Conservation (phyloP, 2,113 vertebrate species). For the Chaetops frenatus region DNA sequence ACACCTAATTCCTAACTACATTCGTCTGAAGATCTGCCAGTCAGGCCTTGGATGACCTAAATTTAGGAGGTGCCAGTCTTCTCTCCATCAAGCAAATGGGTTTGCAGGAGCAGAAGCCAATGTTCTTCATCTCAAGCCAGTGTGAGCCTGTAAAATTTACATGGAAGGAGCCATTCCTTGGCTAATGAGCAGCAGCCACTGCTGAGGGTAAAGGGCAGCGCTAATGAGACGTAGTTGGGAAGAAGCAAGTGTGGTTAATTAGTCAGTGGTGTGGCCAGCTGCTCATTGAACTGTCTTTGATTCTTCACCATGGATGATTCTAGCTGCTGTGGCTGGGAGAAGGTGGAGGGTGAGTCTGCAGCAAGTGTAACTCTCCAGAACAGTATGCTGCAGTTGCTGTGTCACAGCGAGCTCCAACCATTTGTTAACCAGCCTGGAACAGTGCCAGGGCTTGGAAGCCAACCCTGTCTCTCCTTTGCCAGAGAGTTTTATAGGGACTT, state of each 20-base stretch:
- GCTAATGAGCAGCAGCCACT: not conserved
- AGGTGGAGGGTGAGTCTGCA: not conserved
- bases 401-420: accelerated
- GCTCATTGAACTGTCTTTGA: not conserved
- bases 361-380: not conserved
- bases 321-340: not conserved
- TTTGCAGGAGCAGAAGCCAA: not conserved
- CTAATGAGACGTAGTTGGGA: not conserved
- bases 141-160: not conserved
- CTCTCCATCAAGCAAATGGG: not conserved
- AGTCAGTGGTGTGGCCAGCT: not conserved
- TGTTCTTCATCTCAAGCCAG: not conserved
- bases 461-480: not conserved
- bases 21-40: not conserved
- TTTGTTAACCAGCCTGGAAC: slow-evolving; percentile 16
- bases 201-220: not conserved
- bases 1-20: not conserved
- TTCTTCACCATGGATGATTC: not conserved
- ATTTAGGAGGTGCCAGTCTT: not conserved
- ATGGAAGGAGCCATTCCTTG: not conserved
- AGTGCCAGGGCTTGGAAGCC: not conserved
- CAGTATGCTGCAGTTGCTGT: not conserved
- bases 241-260: not conserved
- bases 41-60: not conserved
- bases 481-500: not conserved